Base-by-base conservation (phyloP, 1,140 invertebrate genomes). In the Bacillus rossius region DNA sequence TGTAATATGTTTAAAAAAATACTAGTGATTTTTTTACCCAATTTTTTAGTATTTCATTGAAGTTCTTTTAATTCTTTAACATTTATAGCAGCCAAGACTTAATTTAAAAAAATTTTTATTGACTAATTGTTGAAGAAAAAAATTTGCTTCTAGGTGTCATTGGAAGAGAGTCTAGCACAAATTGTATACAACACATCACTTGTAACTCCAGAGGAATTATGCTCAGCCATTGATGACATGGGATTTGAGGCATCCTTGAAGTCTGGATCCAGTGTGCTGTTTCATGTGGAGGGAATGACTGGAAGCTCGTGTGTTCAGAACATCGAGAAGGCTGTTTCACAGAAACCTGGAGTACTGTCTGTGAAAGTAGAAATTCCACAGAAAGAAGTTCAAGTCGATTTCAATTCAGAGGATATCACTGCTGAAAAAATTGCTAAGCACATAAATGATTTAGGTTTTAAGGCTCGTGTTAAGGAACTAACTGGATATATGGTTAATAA, bases 231-330 rank as follows among this genome's bases (percentile, higher is more conserved):
- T 69, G 84, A 90, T 62, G 87, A 91, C 63, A 89, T 92, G 88
- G 89, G 89, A 10, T 92, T 90, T 69, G 83, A 84, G 41, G 80
- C 79, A 7, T 74, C 64, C 3, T 50, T 79, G 22, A 65, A 73
- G 3, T 55, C 65, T 5, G 50, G 65, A 20, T n/a, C 14, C 17
- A 61, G n/a, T n/a, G 47, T 57, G 23, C 62, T 38, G 26, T 78
- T 90, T 53, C 73, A 80, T 14, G 80, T 92, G 8, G 75, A 82
- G 34, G 90, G 90, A 53, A 92, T 93, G 89, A 92, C 88, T 0
- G 92, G 90, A 61, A 80, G 84, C 64, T 88, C 87, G 29, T 93
- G 90, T 65, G 89, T 92, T 23, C 83, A 84, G 57, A 88, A 81
- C 65, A 92, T 92, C 48, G 84, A 91, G 69, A 25, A 75, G 55